A percentile compares a stretch with the other conserved stretches of the same genome.
These are phyloP conservation scores for Xanthia togata DNA, from an alignment of 2,888 invertebrate genomes.

Conservation along the genomic window DNA sequence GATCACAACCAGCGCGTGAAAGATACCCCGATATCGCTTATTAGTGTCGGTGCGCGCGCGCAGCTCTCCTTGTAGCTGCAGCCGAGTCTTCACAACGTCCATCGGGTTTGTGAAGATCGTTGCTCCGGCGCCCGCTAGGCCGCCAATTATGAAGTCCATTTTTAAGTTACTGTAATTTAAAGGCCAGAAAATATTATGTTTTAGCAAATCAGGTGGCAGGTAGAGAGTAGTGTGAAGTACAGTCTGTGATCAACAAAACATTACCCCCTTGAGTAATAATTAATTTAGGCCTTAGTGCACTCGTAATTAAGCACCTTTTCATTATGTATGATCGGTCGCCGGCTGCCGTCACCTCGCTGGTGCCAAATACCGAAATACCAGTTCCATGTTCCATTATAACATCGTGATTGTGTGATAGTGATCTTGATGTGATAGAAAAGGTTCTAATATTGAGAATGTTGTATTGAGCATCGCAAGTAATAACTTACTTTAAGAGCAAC, in stretches of 20 bases:
- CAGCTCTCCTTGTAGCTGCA: constrained; percentile 96
- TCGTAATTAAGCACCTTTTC: too few relatives aligned
- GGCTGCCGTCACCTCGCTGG: too few relatives aligned
- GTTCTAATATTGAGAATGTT: too few relatives aligned
- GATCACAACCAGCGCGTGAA: constrained; percentile 94
- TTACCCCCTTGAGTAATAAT: too few relatives aligned
- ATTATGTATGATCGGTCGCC: too few relatives aligned
- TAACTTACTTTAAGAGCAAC: too few relatives aligned
- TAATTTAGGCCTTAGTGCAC: too few relatives aligned
- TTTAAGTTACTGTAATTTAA: constrained; percentile 44
- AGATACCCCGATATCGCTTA: constrained; percentile 92
- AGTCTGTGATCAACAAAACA: not conserved
- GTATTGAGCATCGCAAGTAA: too few relatives aligned
- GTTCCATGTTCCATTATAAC: too few relatives aligned
- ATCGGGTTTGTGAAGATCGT: constrained; percentile 96
- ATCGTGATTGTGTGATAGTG: too few relatives aligned
- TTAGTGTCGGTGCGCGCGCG: constrained; percentile 89
- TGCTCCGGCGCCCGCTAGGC: constrained; percentile 93
- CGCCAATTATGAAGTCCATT: constrained; percentile 94
- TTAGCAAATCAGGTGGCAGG: not conserved
- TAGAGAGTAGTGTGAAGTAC: not conserved
- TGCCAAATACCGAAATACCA: too few relatives aligned
- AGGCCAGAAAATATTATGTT: not conserved
- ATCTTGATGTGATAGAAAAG: too few relatives aligned
- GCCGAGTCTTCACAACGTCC: constrained; percentile 96